Evolutionary conservation across 2,888 invertebrate species (phyloP).

Genomic region (Macrosoma leucophasiata): DNA sequence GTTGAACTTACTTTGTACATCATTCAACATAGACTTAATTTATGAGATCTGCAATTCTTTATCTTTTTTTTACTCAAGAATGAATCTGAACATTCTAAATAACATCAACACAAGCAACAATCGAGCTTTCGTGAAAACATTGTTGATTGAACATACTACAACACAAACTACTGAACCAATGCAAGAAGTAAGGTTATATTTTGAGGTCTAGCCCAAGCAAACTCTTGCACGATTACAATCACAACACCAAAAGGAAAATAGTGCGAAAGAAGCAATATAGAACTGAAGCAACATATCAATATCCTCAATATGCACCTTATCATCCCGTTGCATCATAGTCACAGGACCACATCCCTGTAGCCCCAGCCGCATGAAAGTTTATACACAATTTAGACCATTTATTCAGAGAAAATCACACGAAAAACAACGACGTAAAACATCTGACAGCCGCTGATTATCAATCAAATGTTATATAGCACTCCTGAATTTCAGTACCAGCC

Average conservation of each 20-base stretch:
- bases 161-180: no score
- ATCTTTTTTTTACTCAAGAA: no score
- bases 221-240: no score
- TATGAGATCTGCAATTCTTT: no score
- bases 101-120: no score
- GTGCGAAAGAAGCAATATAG: slow-evolving; percentile 37
- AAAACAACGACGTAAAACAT: slow-evolving; percentile 66
- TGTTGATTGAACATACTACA: no score
- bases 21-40: no score
- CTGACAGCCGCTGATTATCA: slow-evolving; percentile 69
- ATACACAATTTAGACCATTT: slow-evolving; percentile 31
- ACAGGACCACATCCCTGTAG: slow-evolving; percentile 55
- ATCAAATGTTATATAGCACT: slow-evolving; percentile 44
- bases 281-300: slow-evolving; percentile 25
- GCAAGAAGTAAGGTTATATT: no score
- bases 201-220: no score
- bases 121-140: no score
- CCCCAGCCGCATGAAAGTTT: slow-evolving; percentile 54
- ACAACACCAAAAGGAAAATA: slow-evolving; percentile 20
- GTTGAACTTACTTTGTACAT: no score
- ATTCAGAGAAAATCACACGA: slow-evolving; percentile 26
- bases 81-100: no score
- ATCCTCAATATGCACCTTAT: slow-evolving; percentile 54
- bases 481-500: slow-evolving; percentile 31
- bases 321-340: slow-evolving; percentile 72